phyloP scores from a whole-genome alignment of 2,888 invertebrate genomes.

The Linnaemya tessellans region DNA sequence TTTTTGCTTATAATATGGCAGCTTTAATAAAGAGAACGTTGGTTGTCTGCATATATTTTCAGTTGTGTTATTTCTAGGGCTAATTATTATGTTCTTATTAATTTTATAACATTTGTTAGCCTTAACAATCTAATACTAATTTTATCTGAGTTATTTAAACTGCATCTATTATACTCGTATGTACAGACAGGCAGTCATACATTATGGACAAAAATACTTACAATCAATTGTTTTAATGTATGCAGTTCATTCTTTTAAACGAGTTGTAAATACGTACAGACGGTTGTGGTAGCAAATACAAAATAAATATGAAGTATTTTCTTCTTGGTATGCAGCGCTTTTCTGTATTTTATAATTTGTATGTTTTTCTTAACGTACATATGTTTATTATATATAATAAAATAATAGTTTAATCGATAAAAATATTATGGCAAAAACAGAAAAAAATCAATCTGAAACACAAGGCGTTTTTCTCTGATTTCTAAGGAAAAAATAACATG shows the following conservation, averaged over 20 bases:
- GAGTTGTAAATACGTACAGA: not conserved
- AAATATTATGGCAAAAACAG: not conserved
- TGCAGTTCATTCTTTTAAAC: slow-evolving; percentile 3
- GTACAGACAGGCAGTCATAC: not conserved
- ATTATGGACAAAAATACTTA: not conserved
- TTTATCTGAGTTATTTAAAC: too few relatives aligned
- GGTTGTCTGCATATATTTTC: not conserved
- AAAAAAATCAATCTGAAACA: not conserved
- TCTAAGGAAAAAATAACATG: not conserved
- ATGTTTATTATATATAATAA: not conserved
- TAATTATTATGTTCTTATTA: slow-evolving; percentile 4
- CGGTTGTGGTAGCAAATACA: not conserved
- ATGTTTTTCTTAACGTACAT: not conserved
- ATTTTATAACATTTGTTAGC: slow-evolving; percentile 4
- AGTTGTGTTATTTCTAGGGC: slow-evolving; percentile 12
- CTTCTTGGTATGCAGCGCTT: not conserved
- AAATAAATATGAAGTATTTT: not conserved
- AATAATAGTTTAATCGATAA: slow-evolving; percentile 59
- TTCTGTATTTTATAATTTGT: slow-evolving; percentile 8
- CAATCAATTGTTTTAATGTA: not conserved
- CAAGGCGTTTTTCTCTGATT: slow-evolving; percentile 19
- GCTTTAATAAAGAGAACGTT: slow-evolving; percentile 3
- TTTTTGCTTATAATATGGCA: not conserved
- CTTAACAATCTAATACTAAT: not conserved
- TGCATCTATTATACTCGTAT: too few relatives aligned